phyloP scores from a whole-genome alignment of 2,113 vertebrate species.

The Chelonoidis abingdonii region DNA sequence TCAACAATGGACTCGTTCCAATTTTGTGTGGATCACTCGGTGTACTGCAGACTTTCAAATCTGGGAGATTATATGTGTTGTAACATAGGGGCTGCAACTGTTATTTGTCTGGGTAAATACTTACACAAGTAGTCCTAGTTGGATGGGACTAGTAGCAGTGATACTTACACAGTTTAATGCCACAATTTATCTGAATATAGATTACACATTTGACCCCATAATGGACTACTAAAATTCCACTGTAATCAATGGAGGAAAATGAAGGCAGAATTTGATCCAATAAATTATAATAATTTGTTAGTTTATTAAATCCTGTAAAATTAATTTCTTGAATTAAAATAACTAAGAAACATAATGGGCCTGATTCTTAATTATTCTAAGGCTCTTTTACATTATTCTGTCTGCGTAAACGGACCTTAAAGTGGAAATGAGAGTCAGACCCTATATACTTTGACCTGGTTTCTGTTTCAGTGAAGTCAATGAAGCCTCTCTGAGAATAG shows the following conservation, averaged over 20 bases:
- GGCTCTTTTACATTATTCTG: not conserved
- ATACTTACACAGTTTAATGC: not conserved
- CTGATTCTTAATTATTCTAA: not conserved
- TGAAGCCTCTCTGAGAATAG: not conserved
- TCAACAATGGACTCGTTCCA: not conserved
- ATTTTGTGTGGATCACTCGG: not conserved
- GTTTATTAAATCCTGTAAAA: not conserved
- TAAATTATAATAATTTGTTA: not conserved
- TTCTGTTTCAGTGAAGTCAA: not conserved
- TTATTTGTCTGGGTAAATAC: not conserved
- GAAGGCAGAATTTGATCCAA: fast-evolving
- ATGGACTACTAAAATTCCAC: not conserved
- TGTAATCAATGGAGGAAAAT: not conserved
- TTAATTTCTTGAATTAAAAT: not conserved
- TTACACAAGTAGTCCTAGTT: not conserved
- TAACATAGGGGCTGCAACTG: not conserved
- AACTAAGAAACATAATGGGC: not conserved
- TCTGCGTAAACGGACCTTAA: not conserved
- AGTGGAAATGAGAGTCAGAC: not conserved
- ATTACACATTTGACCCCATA: not conserved
- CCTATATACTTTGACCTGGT: not conserved
- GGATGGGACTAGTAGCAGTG: not conserved
- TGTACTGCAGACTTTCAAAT: not conserved
- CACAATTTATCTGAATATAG: not conserved
- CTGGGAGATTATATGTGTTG: not conserved